Evolutionary conservation across 1,140 invertebrate species (phyloP).

Genomic region (Cyrtorhinus lividipennis): DNA sequence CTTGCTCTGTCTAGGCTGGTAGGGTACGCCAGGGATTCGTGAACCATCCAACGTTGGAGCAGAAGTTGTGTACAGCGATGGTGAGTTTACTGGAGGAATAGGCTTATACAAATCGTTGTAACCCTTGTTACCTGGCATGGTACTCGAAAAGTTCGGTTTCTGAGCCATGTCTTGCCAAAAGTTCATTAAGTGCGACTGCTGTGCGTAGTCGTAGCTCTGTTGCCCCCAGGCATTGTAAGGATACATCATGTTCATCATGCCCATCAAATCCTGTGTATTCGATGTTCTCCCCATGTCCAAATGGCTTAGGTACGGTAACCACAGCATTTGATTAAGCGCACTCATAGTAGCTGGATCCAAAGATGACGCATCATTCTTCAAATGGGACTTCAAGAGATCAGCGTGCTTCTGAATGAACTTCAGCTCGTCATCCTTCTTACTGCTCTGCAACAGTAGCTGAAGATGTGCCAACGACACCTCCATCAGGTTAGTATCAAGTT

Average conservation of each 20-base stretch:
- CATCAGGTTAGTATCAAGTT: slow-evolving; percentile 59
- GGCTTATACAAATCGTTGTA: slow-evolving; percentile 10
- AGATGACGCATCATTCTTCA: slow-evolving; percentile 17
- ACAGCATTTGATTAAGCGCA: slow-evolving; percentile 51
- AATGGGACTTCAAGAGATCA: slow-evolving; percentile 19
- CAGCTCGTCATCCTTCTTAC: slow-evolving; percentile 24
- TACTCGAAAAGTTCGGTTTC: background rate
- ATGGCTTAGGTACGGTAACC: slow-evolving; percentile 51
- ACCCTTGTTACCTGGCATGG: background rate
- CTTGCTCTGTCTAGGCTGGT: background rate
- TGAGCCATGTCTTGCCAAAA: slow-evolving; percentile 3
- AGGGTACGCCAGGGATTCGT: background rate
- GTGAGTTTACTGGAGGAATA: background rate
- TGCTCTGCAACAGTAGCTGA: slow-evolving; percentile 45
- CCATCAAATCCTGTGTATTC: slow-evolving; percentile 28
- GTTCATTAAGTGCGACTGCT: slow-evolving; percentile 3
- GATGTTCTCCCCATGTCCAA: slow-evolving; percentile 30
- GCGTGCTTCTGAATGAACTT: slow-evolving; percentile 23
- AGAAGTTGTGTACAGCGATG: background rate
- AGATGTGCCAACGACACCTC: slow-evolving; percentile 61
- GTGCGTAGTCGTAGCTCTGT: slow-evolving; percentile 4
- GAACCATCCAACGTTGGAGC: background rate
- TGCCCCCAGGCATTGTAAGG: slow-evolving; percentile 17
- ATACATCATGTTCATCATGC: slow-evolving; percentile 25
- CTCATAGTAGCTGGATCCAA: slow-evolving; percentile 45